Percentiles rank a stretch among this genome's conserved stretches.
These are phyloP conservation scores for Tachysurus fulvidraco DNA, from an alignment of 2,113 vertebrate genomes.

Conservation along the genomic window DNA sequence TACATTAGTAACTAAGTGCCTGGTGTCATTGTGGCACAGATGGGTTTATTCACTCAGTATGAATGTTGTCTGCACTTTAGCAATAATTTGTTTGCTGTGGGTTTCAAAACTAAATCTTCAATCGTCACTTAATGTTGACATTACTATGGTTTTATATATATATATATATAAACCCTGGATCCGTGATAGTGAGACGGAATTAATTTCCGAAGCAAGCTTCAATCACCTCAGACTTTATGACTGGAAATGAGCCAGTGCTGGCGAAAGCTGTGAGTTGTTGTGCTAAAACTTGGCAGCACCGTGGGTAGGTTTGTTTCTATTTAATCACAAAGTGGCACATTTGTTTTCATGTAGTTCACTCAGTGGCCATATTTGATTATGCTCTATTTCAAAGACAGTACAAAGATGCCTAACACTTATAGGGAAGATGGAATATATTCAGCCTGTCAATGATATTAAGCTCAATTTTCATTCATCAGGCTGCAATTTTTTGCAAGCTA, in stretches of 20 bases:
- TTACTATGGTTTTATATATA: background rate
- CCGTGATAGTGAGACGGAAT: background rate
- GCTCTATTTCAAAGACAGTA: conserved; percentile 28
- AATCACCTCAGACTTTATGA: conserved; percentile 24
- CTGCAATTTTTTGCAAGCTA: conserved; percentile 29
- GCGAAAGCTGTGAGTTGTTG: conserved; percentile 35
- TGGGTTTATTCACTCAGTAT: conserved; percentile 1
- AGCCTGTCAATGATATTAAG: conserved; percentile 35
- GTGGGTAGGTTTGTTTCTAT: conserved; percentile 23
- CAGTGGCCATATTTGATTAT: conserved; percentile 27
- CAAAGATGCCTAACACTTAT: background rate
- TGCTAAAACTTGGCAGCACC: conserved; percentile 17
- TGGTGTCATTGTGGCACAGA: background rate
- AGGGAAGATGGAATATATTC: conserved; percentile 25
- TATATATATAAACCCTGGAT: background rate
- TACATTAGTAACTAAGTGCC: conserved; percentile 1
- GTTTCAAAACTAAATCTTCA: background rate
- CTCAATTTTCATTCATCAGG: conserved; percentile 42
- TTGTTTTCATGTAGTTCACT: conserved; percentile 30
- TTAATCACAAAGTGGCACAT: conserved; percentile 17
- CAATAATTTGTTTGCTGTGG: background rate
- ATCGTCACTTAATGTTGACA: background rate
- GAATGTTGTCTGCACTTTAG: background rate
- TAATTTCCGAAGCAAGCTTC: conserved; percentile 30
- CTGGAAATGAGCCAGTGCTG: conserved; percentile 18